A percentile compares a stretch with the other conserved stretches of the same genome.
phyloP scores from a whole-genome alignment of 2,888 invertebrate genomes.

The Dasypogon diadema region DNA sequence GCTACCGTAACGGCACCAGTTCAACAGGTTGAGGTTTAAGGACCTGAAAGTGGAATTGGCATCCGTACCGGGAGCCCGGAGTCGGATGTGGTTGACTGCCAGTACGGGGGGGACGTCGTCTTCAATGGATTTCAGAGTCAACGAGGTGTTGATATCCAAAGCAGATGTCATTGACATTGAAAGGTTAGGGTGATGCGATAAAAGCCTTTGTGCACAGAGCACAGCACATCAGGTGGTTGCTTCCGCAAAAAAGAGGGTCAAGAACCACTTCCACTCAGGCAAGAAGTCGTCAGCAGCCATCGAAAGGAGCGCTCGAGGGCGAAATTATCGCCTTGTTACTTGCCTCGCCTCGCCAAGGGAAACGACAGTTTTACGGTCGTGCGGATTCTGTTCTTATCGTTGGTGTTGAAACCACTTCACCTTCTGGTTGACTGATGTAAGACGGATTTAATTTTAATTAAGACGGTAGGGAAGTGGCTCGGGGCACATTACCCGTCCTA shows the following conservation, averaged over 20 bases:
- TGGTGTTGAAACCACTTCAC: conserved; percentile 1
- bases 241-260: conserved; percentile 39
- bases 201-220: conserved; percentile 38
- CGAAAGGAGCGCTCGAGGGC: neutral
- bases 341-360: neutral
- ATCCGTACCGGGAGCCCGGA: neutral
- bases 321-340: conserved; percentile 20
- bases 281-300: neutral
- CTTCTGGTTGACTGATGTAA: conserved; percentile 4
- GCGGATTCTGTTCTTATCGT: conserved; percentile 5
- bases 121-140: conserved; percentile 45
- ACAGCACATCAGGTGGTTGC: conserved; percentile 39
- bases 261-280: conserved; percentile 12
- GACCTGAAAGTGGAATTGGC: conserved; percentile 40
- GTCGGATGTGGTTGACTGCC: neutral
- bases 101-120: neutral
- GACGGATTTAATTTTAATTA: conserved; percentile 24
- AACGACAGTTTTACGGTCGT: neutral
- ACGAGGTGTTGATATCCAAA: conserved; percentile 48
- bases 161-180: conserved; percentile 49
- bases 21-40: conserved; percentile 51
- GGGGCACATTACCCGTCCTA: neutral
- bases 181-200: conserved; percentile 38
- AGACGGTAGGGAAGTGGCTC: neutral
- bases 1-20: conserved; percentile 39